Evolutionary conservation across 2,797 vertebrate species (phyloP).

Genomic region (Sebastes wilsoni): DNA sequence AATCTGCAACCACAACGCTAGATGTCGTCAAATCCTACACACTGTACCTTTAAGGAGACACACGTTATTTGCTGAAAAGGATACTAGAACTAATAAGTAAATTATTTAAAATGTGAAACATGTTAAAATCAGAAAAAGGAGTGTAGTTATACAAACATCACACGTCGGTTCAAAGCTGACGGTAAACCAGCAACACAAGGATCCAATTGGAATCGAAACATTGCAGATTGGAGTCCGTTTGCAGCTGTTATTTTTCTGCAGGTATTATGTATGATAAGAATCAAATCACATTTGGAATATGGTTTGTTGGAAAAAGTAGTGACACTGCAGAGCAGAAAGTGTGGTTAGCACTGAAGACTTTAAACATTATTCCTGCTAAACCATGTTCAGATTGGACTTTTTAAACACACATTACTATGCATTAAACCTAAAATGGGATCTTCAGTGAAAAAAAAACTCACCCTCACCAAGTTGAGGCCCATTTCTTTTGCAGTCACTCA

Average conservation of each 20-base stretch:
- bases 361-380: background rate
- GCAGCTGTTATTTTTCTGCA: background rate
- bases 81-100: background rate
- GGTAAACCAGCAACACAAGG: background rate
- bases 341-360: background rate
- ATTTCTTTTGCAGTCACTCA: constrained; percentile 38
- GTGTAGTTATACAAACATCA: background rate
- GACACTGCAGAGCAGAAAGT: background rate
- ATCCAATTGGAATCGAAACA: background rate
- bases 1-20: too few relatives aligned
- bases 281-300: background rate
- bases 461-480: constrained; percentile 20
- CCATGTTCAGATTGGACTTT: constrained; percentile 7
- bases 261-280: background rate
- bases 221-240: background rate
- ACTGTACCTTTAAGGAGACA: too few relatives aligned
- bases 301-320: background rate
- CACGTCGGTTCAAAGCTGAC: background rate
- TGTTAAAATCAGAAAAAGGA: background rate
- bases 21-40: too few relatives aligned
- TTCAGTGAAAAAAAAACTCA: constrained; percentile 12
- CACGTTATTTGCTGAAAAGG: background rate
- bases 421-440: constrained; percentile 45
- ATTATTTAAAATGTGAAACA: background rate
- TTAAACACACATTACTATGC: constrained; percentile 36